These are phyloP conservation scores for Hephaestus fuliginosus DNA, from an alignment of 2,797 vertebrate species.

Conservation along the genomic window DNA sequence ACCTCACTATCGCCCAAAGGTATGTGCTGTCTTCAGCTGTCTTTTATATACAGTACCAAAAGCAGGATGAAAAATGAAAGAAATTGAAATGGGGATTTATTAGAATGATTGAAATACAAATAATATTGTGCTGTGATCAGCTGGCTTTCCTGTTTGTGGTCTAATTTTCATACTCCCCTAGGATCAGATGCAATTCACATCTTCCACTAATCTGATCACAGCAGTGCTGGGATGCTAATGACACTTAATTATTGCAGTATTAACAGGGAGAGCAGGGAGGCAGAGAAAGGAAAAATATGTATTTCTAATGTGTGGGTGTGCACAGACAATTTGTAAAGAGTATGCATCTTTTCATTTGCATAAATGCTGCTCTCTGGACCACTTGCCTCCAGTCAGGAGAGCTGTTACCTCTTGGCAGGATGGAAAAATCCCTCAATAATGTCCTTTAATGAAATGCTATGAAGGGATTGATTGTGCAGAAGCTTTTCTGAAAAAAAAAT, in stretches of 20 bases:
- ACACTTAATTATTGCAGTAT: constrained; percentile 38
- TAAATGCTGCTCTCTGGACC: constrained; percentile 8
- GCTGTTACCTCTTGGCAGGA: not conserved
- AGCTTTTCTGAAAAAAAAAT: not conserved
- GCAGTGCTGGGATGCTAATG: constrained; percentile 18
- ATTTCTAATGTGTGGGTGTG: constrained; percentile 12
- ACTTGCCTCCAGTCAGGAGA: constrained; percentile 6
- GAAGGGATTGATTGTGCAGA: not conserved
- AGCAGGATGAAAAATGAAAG: not conserved
- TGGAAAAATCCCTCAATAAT: constrained; percentile 12
- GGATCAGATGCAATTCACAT: constrained; percentile 7
- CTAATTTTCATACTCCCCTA: not conserved
- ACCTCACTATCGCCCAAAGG: constrained; percentile 98
- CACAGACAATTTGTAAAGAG: constrained; percentile 9
- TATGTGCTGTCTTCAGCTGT: constrained; percentile 62
- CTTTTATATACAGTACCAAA: not conserved
- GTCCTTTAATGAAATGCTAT: constrained; percentile 18
- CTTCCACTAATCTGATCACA: constrained; percentile 31
- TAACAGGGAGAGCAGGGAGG: constrained; percentile 2
- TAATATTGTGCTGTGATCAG: not conserved
- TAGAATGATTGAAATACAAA: not conserved
- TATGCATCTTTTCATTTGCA: constrained; percentile 18
- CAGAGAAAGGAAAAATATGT: not conserved
- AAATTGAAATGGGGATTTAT: not conserved
- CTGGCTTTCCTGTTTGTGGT: not conserved